Evolutionary conservation across 2,113 vertebrate genomes (phyloP).

Genomic region (Pavo muticus): DNA sequence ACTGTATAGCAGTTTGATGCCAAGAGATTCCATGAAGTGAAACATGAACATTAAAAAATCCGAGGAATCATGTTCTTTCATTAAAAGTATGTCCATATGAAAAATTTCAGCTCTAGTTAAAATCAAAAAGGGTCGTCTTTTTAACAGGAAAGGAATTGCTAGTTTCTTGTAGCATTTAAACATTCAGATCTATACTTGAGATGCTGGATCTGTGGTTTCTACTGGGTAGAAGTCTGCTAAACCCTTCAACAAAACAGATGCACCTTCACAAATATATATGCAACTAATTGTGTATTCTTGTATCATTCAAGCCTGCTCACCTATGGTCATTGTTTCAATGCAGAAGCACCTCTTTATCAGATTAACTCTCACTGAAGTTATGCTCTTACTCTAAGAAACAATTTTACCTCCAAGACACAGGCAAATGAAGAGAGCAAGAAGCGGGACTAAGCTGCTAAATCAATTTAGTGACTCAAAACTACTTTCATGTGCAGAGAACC

Average conservation of each 20-base stretch:
- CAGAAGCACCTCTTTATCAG: background rate
- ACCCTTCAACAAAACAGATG: background rate
- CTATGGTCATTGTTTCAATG: background rate
- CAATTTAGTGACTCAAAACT: background rate
- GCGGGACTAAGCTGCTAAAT: background rate
- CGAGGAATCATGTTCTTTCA: background rate
- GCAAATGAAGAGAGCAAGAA: background rate
- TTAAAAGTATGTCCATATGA: background rate
- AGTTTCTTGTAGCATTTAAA: background rate
- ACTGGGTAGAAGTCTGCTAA: background rate
- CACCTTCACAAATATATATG: background rate
- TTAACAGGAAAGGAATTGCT: background rate
- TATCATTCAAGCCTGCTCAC: background rate
- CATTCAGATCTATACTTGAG: background rate
- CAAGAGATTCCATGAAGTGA: background rate
- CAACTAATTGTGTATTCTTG: background rate
- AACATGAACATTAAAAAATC: background rate
- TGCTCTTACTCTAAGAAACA: background rate
- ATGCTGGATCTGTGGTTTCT: background rate
- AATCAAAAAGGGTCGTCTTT: background rate
- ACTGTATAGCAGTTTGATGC: background rate
- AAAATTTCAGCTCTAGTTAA: background rate
- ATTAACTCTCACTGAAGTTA: background rate
- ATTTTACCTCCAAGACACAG: background rate
- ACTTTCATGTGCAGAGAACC: background rate